Conservation (phyloP, 1,140 invertebrate species). For the Drosophila bipectinata region DNA sequence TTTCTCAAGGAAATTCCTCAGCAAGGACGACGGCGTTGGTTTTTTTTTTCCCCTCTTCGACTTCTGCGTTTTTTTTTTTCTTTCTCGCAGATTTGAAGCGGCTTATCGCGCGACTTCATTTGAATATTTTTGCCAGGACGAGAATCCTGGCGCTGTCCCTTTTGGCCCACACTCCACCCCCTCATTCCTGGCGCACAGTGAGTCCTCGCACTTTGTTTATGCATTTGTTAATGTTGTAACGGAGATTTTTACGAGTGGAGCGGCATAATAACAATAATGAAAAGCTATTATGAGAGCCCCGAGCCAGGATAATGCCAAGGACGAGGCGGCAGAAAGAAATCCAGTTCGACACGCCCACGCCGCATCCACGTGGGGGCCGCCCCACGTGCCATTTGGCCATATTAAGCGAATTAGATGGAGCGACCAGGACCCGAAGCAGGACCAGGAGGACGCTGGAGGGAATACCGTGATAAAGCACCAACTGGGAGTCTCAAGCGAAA, state of each 20-base stretch:
- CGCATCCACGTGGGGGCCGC: conserved; percentile 12
- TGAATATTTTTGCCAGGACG: conserved; percentile 64
- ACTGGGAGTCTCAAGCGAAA: conserved; percentile 13
- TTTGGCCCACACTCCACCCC: background rate
- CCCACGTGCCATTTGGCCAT: conserved; percentile 74
- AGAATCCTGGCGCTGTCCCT: background rate
- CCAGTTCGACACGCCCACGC: conserved; percentile 59
- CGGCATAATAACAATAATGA: conserved; percentile 83
- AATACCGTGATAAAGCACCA: conserved; percentile 16
- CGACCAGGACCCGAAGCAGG: background rate
- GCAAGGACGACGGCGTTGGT: conserved; percentile 32
- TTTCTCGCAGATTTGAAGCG: conserved; percentile 74
- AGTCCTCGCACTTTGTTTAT: conserved; percentile 70
- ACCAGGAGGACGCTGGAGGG: background rate
- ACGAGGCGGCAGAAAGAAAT: conserved; percentile 53
- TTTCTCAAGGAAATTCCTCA: conserved; percentile 50
- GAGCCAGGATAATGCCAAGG: conserved; percentile 58
- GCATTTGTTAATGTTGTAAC: conserved; percentile 83
- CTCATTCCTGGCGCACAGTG: background rate
- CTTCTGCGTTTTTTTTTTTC: conserved; percentile 16
- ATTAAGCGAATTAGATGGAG: conserved; percentile 74
- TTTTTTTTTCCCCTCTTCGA: background rate
- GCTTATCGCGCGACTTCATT: conserved; percentile 83
- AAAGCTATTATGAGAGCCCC: conserved; percentile 80
- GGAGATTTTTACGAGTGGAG: conserved; percentile 78